Conservation (phyloP, 2,113 vertebrate genomes). For the Hippopotamus amphibius region DNA sequence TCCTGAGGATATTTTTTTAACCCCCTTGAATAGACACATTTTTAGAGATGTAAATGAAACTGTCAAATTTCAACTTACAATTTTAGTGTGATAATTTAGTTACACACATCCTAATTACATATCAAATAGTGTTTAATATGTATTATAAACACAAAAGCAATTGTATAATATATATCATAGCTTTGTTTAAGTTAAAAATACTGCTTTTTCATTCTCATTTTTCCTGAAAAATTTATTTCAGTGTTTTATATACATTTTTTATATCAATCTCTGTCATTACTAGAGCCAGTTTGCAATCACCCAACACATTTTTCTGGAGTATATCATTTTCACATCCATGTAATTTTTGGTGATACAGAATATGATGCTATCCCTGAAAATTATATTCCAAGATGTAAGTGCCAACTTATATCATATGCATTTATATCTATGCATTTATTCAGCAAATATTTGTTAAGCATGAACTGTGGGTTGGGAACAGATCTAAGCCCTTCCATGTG, state of each 20-base stretch:
- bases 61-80: background rate
- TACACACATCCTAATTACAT: background rate
- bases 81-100: background rate
- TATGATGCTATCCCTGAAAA: background rate
- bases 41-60: background rate
- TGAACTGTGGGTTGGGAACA: background rate
- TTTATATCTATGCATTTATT: background rate
- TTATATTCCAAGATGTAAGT: background rate
- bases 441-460: background rate
- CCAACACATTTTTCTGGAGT: background rate
- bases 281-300: background rate
- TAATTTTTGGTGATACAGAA: background rate
- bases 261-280: background rate
- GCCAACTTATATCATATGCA: no score
- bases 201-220: background rate
- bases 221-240: background rate
- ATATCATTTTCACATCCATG: background rate
- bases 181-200: slow-evolving; percentile 20
- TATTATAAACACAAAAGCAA: background rate
- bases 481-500: background rate
- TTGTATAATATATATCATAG: background rate
- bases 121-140: background rate
- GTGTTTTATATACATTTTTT: background rate
- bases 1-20: background rate
- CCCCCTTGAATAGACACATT: background rate